Evolutionary conservation across 2,797 vertebrate species (phyloP).

Genomic region (Moxostoma hubbsi): DNA sequence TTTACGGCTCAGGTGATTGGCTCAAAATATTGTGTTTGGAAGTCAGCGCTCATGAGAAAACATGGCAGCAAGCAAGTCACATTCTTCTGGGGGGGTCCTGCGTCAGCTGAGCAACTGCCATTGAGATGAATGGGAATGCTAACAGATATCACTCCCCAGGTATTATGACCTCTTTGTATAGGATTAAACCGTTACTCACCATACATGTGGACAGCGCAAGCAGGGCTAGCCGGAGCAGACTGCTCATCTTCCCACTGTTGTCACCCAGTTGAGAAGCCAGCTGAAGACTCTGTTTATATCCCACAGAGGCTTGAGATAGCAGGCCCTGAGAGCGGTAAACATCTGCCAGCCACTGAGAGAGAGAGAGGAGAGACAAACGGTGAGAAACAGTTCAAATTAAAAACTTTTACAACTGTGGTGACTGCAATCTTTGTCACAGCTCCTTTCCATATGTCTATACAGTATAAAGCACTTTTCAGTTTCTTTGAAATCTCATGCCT

Average conservation of each 20-base stretch:
- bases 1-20: too few species aligned
- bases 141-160: too few species aligned
- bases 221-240: constrained; percentile 87
- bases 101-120: too few species aligned
- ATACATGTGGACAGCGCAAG: constrained; percentile 85
- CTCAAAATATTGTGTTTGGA: too few species aligned
- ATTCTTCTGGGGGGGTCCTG: too few species aligned
- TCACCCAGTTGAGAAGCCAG: constrained; percentile 88
- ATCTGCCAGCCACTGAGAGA: constrained; percentile 89
- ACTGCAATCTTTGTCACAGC: background rate
- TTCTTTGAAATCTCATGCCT: background rate
- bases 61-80: too few species aligned
- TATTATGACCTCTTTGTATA: background rate
- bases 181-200: constrained; percentile 76
- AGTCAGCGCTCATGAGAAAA: too few species aligned
- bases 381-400: too few species aligned
- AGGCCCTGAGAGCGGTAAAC: constrained; percentile 89
- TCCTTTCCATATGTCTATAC: background rate
- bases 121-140: too few species aligned
- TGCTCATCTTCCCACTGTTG: constrained; percentile 85
- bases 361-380: background rate
- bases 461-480: background rate
- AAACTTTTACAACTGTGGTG: too few species aligned
- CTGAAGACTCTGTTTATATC: constrained; percentile 91
- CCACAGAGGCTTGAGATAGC: constrained; percentile 90